Evolutionary conservation across 1,140 invertebrate species (phyloP), one percentile per base, ranked within the genome.

Genomic region (Macrocentrus cingulum): DNA sequence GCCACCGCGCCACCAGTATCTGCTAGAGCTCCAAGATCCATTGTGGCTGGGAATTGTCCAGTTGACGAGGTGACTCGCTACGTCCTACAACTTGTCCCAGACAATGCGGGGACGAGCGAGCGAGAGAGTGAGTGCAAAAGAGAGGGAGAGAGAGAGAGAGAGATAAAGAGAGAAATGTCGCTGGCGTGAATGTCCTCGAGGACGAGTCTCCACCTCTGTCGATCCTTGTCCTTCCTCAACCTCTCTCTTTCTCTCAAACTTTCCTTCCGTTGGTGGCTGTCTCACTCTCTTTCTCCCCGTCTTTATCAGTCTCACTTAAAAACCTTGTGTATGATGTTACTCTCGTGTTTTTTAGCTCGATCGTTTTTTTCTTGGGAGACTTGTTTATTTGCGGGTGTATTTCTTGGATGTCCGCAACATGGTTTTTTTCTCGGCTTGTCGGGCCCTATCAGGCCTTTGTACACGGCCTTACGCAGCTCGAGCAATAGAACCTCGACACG

Each of bases 1-100:
- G 80, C 76, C 41, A 80, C 71, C 60, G 79, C 76, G 49, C 70
- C 71, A 7, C 62, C 64, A 16, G 48, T 39, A 56, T 58, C 56
- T 2, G 59, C 16, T 15, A 45, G 41, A 20, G 50, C 39, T 7
- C 49, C 51, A 41, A 60, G 32, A 11, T 62, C 61, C 61, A 62
- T 62, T 39, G n/a, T 52, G 45, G n/a, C n/a, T n/a, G n/a, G n/a
- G n/a, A n/a, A n/a, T n/a, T n/a, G n/a, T n/a, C n/a, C n/a, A n/a
- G n/a, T n/a, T n/a, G n/a, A n/a, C n/a, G n/a, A n/a, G n/a, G n/a
- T n/a, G n/a, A n/a, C n/a, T n/a, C n/a, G 25, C 4, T 9, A 29
- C 22, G n/a, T 20, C 42, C 20, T 4, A n/a, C 20, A 19, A 48
- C 22, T 23, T 7, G 22, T 23, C 45, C 20, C 7, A 42, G n/a